A percentile compares a stretch with the other conserved stretches of the same genome.
Evolutionary conservation across 2,888 invertebrate species (phyloP).

Genomic region (Lepidocyrtoides sp.): DNA sequence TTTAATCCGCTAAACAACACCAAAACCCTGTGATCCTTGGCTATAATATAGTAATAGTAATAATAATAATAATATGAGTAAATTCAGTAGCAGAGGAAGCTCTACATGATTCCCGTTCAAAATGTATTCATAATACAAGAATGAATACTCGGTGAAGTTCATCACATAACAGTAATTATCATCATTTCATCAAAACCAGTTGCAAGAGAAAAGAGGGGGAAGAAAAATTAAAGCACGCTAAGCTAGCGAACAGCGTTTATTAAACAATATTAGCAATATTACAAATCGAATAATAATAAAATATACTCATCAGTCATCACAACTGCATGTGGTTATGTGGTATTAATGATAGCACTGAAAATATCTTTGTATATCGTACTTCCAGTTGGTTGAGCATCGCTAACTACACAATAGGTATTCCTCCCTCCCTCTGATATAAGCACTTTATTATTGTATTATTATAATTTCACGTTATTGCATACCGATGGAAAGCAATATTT

Average conservation of each 20-base stretch:
- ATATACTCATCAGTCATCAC: background rate
- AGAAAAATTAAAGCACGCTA: background rate
- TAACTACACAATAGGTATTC: too few species aligned
- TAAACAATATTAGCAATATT: too few species aligned
- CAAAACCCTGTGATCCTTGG: slow-evolving; percentile 74
- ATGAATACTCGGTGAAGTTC: slow-evolving; percentile 35
- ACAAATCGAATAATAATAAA: background rate
- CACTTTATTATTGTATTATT: background rate
- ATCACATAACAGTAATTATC: background rate
- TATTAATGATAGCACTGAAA: too few species aligned
- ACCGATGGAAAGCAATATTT: slow-evolving; percentile 77
- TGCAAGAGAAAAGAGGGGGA: background rate
- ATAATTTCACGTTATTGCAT: background rate
- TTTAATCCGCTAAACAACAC: slow-evolving; percentile 70
- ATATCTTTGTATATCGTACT: background rate
- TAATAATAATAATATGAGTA: background rate
- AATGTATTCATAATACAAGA: slow-evolving; percentile 14
- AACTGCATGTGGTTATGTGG: background rate
- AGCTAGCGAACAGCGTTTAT: too few species aligned
- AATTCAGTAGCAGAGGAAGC: too few species aligned
- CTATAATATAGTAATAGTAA: background rate
- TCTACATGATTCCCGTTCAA: background rate
- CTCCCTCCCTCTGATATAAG: too few species aligned
- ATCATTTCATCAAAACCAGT: background rate
- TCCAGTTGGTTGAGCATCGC: slow-evolving; percentile 11